phyloP scores from a whole-genome alignment of 2,888 invertebrate species.

The Pristionchus mayeri region DNA sequence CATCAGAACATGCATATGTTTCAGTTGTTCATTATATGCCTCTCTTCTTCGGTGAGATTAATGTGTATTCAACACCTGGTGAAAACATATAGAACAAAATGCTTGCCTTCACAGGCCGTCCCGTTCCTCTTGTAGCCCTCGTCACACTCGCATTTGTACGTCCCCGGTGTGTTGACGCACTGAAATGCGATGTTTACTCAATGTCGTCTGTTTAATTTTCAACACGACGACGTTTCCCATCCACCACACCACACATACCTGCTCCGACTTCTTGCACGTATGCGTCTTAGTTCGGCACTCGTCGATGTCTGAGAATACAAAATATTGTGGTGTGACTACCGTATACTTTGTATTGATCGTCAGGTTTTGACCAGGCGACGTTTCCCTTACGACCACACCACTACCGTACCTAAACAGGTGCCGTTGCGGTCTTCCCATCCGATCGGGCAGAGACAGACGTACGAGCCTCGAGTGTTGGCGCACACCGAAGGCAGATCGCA shows the following conservation, averaged over 20 bases:
- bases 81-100: no score
- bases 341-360: no score
- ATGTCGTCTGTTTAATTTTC: neutral
- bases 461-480: conserved; percentile 90
- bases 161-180: conserved; percentile 7
- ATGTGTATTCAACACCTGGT: no score
- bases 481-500: conserved; percentile 92
- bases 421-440: conserved; percentile 80
- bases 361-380: no score
- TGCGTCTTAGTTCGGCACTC: conserved; percentile 40
- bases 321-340: neutral
- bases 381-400: no score
- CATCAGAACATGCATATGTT: no score
- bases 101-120: conserved; percentile 2
- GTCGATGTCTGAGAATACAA: conserved; percentile 36
- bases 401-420: conserved; percentile 39
- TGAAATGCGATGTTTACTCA: neutral
- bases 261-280: conserved; percentile 41
- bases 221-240: neutral
- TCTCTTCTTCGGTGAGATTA: no score
- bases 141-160: conserved; percentile 57
- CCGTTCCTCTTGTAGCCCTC: conserved; percentile 51
- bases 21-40: no score
- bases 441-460: conserved; percentile 92
- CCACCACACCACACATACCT: conserved; percentile 19